A percentile compares a stretch with the other conserved stretches of the same genome.
phyloP scores from a whole-genome alignment of 2,113 vertebrate species.

The Corythornis cristatus region DNA sequence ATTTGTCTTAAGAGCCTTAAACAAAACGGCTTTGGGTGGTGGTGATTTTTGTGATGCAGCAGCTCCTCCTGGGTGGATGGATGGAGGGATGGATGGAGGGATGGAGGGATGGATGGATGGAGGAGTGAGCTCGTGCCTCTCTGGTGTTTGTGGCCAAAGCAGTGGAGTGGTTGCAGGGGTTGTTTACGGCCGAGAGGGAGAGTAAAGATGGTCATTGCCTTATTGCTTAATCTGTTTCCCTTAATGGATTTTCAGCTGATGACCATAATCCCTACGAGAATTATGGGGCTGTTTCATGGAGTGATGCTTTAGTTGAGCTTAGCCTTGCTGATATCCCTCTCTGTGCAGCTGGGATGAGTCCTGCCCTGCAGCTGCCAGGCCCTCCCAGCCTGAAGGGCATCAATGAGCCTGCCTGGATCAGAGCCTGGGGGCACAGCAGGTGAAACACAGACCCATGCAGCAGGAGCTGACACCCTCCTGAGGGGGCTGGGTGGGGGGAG shows the following conservation, averaged over 20 bases:
- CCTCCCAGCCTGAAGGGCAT: background rate
- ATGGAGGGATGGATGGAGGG: no score
- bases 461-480: accelerated
- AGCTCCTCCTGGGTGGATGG: background rate
- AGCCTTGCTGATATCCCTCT: background rate
- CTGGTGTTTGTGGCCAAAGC: background rate
- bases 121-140: background rate
- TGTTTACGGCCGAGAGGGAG: background rate
- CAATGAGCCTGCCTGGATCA: background rate
- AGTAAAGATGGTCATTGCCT: constrained; percentile 22
- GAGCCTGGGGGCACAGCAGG: background rate
- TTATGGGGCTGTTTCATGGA: constrained; percentile 47
- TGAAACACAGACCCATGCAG: background rate
- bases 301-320: constrained; percentile 31
- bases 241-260: constrained; percentile 55
- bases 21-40: background rate
- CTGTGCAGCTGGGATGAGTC: background rate
- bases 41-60: background rate
- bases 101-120: no score
- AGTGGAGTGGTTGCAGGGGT: background rate
- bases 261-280: constrained; percentile 62
- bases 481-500: background rate
- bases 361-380: background rate
- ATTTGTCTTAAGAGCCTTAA: background rate
- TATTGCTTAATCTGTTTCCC: constrained; percentile 59